Percentiles rank a stretch among this genome's conserved stretches.
Conservation (phyloP, 2,888 invertebrate genomes). For the Drosophila formosana region DNA sequence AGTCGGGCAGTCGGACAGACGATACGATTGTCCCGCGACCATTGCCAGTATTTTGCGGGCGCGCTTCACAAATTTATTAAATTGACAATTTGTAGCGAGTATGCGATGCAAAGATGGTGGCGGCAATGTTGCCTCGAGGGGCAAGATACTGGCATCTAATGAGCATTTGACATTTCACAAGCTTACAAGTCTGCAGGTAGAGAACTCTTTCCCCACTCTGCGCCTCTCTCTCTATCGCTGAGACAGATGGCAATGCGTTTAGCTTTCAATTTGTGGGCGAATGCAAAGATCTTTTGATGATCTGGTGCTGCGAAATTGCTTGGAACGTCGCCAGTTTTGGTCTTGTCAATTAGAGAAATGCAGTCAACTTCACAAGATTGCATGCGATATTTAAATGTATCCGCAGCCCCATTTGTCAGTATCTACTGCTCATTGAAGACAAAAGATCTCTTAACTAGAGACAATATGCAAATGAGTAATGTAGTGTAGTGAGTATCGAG, state of each 20-base stretch:
- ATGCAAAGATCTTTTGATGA: slow-evolving; percentile 74
- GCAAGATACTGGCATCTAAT: slow-evolving; percentile 56
- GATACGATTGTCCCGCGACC: slow-evolving; percentile 5
- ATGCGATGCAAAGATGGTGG: slow-evolving; percentile 1
- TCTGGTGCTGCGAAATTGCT: slow-evolving; percentile 59
- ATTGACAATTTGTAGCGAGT: slow-evolving; percentile 70
- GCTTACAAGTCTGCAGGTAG: slow-evolving; percentile 48
- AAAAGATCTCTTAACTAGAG: slow-evolving; percentile 41
- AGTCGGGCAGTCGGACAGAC: background rate
- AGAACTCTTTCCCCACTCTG: slow-evolving; percentile 17
- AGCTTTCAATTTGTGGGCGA: slow-evolving; percentile 59
- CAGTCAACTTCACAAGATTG: slow-evolving; percentile 71
- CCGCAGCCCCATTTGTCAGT: slow-evolving; percentile 20
- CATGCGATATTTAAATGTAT: slow-evolving; percentile 62
- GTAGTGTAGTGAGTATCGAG: too few relatives aligned
- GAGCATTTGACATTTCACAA: slow-evolving; percentile 76
- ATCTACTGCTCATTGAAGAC: slow-evolving; percentile 32
- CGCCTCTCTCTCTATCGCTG: background rate
- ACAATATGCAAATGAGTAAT: slow-evolving; percentile 33
- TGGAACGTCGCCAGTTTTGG: slow-evolving; percentile 75
- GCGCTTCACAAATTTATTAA: slow-evolving; percentile 63
- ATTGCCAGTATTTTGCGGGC: background rate
- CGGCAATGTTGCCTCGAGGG: slow-evolving; percentile 1
- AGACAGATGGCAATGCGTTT: slow-evolving; percentile 42
- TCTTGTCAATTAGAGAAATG: slow-evolving; percentile 77